Evolutionary conservation across 2,797 vertebrate genomes (phyloP).

Genomic region (Xiphorhynchus erythropygius): DNA sequence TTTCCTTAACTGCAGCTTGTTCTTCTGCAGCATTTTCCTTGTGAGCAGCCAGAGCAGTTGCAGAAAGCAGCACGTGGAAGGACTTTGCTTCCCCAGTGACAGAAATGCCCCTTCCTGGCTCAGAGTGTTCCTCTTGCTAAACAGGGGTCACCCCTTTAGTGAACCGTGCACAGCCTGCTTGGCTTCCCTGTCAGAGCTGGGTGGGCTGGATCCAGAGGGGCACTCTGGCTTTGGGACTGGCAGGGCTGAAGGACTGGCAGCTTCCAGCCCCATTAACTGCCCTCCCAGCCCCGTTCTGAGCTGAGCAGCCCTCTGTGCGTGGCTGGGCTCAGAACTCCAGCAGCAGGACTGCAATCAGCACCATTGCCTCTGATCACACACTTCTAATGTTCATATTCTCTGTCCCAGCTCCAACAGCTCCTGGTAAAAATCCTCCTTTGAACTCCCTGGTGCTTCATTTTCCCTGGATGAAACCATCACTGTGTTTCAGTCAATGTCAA

Average conservation of each 20-base stretch:
- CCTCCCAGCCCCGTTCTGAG: neutral
- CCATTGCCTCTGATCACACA: neutral
- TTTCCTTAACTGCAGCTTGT: neutral
- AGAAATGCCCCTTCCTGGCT: neutral
- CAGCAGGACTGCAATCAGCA: neutral
- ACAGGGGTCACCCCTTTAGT: neutral
- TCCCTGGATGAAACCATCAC: neutral
- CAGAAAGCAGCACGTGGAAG: neutral
- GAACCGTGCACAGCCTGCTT: rapidly evolving
- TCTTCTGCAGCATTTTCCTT: neutral
- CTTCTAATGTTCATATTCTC: neutral
- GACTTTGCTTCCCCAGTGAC: neutral
- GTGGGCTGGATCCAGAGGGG: neutral
- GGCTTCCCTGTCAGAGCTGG: neutral
- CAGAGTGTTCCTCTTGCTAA: neutral
- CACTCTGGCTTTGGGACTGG: neutral
- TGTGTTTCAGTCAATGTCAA: conserved; percentile 8
- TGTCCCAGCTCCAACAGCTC: neutral
- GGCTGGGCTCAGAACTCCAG: neutral
- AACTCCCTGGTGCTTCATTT: neutral
- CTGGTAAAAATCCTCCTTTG: neutral
- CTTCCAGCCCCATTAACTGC: neutral
- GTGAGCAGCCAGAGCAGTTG: neutral
- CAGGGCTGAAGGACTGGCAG: neutral
- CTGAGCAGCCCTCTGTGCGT: neutral